Evolutionary conservation across 1,140 invertebrate species (phyloP), one percentile per base, ranked within the genome.

Genomic region (Apocrypta bakeri): DNA sequence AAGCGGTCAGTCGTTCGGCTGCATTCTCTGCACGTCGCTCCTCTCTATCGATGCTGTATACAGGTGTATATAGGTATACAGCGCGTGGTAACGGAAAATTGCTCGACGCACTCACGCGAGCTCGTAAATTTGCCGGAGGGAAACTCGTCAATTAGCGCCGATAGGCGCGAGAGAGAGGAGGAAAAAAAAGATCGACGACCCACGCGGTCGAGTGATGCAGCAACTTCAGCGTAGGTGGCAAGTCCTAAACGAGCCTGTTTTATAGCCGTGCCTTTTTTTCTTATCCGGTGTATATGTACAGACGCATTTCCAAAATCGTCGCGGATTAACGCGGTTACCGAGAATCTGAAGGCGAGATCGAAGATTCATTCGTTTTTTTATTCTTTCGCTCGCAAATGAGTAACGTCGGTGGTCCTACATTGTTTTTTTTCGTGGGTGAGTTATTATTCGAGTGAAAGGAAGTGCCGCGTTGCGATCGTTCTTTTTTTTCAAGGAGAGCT

Each of bases 161-260:
- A 66, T 77, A 66, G 25, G 12, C 24, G 71, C 71, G 9, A 40
- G 64, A 17, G 21, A 24, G 2, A 17, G 17, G 29, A 27, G 25
- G 40, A 25, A 74, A 31, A 42, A n/a, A 42, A 37, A 42, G 71
- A 73, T 17, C 27, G 68, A 68, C 27, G 68, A 76, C 80, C 80
- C 40, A 81, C 80, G 73, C 80, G 63, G 33, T 25, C 76, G 40
- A 31, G 40, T 48, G 63, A 68, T 68, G 64, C 63, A 68, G 76
- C 77, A 24, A 68, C 14, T 56, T 17, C 17, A 3, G 78, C 78
- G 69, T 31, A 71, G 78, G 78, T 69, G 78, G 64, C 33, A 1
- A 71, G 66, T 40, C 42, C 37, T 79, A 69, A 79, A 79, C 78
- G 71, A 81, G 69, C 56, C 7, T 29, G 24, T 66, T 81, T 81